These are phyloP conservation scores for Pandemis cinnamomeana DNA, from an alignment of 2,888 invertebrate genomes.

Conservation along the genomic window DNA sequence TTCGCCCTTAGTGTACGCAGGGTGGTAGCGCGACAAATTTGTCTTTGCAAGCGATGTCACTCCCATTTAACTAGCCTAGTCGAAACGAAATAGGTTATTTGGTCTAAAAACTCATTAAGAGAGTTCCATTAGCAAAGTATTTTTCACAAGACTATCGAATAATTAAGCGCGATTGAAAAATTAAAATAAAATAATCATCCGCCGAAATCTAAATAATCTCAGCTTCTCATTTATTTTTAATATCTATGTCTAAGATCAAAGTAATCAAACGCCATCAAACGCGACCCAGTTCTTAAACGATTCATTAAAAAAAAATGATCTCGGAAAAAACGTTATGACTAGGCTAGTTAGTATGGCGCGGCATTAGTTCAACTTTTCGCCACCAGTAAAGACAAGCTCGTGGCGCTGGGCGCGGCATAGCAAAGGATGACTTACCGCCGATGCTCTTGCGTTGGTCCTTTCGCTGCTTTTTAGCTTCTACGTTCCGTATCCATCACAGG, in stretches of 20 bases:
- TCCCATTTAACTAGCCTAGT: neutral
- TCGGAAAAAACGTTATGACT: too few relatives aligned
- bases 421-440: constrained; percentile 90
- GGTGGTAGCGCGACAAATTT: constrained; percentile 47
- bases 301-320: too few relatives aligned
- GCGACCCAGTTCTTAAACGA: too few relatives aligned
- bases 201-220: too few relatives aligned
- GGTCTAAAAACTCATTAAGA: too few relatives aligned
- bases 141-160: too few relatives aligned
- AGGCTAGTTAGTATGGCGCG: neutral
- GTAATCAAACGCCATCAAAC: too few relatives aligned
- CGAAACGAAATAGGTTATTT: neutral
- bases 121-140: too few relatives aligned
- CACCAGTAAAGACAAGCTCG: constrained; percentile 12
- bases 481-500: constrained; percentile 63
- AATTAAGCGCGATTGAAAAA: too few relatives aligned
- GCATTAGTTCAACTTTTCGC: neutral
- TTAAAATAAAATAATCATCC: too few relatives aligned
- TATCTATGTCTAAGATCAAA: too few relatives aligned
- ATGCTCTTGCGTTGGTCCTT: constrained; percentile 89
- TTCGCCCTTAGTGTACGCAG: constrained; percentile 69
- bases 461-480: constrained; percentile 98
- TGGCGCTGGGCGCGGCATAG: constrained; percentile 70
- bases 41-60: constrained; percentile 1
- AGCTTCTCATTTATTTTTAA: too few relatives aligned